Base-by-base conservation (phyloP, 2,888 invertebrate species). In the Idaea straminata region DNA sequence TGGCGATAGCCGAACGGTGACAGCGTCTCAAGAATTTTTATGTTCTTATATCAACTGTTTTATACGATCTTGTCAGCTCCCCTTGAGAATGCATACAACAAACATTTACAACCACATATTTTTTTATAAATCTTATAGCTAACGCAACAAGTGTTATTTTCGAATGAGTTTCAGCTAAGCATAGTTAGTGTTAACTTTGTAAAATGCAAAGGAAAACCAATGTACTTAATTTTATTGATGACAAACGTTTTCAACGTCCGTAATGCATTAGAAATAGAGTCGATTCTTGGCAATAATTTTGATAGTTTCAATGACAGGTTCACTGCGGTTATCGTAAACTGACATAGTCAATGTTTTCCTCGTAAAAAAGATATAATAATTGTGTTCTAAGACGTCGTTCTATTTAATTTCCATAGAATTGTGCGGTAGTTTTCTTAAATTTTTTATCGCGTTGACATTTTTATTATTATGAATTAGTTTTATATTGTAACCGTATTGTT, bases 21-120 rank as follows among this genome's bases (percentile, higher is more conserved):
- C 87, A 85, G 85, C 88, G 85, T 85, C 86, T 85, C 81, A 86
- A 88, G 90, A 91, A 91, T 92, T 92, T 92, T 91, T 92, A 91
- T 91, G 88, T 83, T 80, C 91, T 89, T 91, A 91, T 92, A 91
- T 90, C 88, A 85, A 91, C 82, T 84, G 85, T 89, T 90, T 89
- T 90, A 90, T 89, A 90, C 81, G 88, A 86, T 77, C 88, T 75
- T 86, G 88, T 86, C 84, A 87, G 80, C 84, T 87, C 86, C 87
- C 86, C 85, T 88, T 87, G 84, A 83, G 74, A 78, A 75, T 73
- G 71, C 73, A 68, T 62, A 69, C 83, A 73, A 80, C 47, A 71
- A 80, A 81, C 74, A 25, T 69, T 63, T 69, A 70, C 67, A 15
- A 34, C 6, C 35, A 61, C 5, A 15, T 35, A 58, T n/a, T 15